Conservation (phyloP, 2,888 invertebrate genomes). For the Bimastos eiseni region DNA sequence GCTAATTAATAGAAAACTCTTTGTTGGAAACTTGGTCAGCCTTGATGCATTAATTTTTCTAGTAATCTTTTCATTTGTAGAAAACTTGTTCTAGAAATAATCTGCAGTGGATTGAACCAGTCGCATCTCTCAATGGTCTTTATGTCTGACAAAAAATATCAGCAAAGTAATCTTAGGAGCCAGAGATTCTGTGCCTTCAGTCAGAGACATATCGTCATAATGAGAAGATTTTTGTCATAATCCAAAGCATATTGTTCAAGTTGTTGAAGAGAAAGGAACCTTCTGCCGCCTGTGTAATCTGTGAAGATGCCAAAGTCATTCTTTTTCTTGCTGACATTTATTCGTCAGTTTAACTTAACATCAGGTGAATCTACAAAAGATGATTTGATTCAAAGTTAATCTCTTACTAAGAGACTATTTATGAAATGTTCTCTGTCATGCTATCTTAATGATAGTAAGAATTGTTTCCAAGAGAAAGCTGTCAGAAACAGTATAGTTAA, state of each 20-base stretch:
- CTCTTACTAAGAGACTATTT: neutral
- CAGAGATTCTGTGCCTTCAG: neutral
- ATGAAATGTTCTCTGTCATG: neutral
- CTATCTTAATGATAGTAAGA: neutral
- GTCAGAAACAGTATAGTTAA: neutral
- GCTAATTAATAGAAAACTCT: neutral
- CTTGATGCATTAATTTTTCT: neutral
- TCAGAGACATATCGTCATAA: neutral
- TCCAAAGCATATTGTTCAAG: neutral
- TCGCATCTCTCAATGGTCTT: constrained; percentile 37
- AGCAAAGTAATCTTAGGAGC: neutral
- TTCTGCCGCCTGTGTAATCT: neutral
- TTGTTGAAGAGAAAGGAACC: neutral
- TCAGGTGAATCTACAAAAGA: neutral
- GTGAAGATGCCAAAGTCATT: neutral
- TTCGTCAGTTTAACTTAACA: neutral
- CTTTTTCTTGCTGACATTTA: neutral
- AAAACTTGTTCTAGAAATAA: constrained; percentile 25
- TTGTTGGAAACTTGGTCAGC: neutral
- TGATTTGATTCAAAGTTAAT: neutral
- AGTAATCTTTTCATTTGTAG: neutral
- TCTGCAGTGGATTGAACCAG: constrained; percentile 36
- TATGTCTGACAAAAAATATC: constrained; percentile 32
- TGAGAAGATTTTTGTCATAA: neutral
- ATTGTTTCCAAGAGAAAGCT: neutral